Percentiles rank a stretch among this genome's conserved stretches.
phyloP scores from a whole-genome alignment of 2,888 invertebrate genomes.

The Synanthedon vespiformis region DNA sequence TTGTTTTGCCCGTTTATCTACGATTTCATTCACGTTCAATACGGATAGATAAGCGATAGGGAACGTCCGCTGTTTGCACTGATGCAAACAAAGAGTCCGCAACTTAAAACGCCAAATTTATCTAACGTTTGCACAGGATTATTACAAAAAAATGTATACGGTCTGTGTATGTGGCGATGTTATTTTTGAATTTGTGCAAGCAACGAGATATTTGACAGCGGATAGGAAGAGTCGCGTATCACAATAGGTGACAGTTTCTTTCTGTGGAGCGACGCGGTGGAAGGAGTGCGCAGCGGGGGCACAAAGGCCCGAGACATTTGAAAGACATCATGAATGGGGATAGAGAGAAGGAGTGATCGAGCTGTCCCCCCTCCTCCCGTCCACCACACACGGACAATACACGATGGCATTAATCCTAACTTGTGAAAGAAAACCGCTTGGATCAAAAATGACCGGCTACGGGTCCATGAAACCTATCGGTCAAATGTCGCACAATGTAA shows the following conservation, averaged over 20 bases:
- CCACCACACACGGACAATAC: constrained; percentile 17
- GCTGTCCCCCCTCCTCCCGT: constrained; percentile 25
- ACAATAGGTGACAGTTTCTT: constrained; percentile 58
- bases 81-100: constrained; percentile 47
- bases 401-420: constrained; percentile 38
- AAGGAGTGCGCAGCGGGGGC: constrained; percentile 36
- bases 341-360: constrained; percentile 65
- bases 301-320: constrained; percentile 54
- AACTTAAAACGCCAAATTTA: constrained; percentile 43
- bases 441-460: background rate
- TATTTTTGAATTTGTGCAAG: constrained; percentile 71
- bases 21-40: constrained; percentile 24
- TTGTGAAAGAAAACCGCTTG: constrained; percentile 10
- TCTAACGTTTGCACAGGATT: constrained; percentile 60
- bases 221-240: constrained; percentile 40
- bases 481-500: no score
- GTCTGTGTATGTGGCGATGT: constrained; percentile 51
- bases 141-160: constrained; percentile 44
- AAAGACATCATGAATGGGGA: constrained; percentile 62
- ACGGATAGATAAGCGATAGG: constrained; percentile 50
- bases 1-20: background rate
- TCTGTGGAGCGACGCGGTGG: constrained; percentile 22
- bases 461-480: no score
- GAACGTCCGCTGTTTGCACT: constrained; percentile 59
- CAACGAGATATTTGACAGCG: constrained; percentile 45